Conservation (phyloP, 2,888 invertebrate species). For the Oxyscelio sp. region DNA sequence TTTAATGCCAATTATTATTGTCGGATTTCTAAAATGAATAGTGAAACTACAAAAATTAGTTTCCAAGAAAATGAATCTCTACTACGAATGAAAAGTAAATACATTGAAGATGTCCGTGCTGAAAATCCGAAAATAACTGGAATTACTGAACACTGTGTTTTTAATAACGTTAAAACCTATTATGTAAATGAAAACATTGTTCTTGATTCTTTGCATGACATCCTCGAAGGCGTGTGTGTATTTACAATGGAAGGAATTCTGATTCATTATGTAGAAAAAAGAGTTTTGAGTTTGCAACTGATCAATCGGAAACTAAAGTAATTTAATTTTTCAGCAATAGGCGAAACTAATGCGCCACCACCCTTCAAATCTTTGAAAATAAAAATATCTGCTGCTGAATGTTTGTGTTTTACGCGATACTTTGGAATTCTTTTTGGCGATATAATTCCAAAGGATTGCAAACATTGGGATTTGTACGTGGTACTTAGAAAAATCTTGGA, state of each 20-base stretch:
- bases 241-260: constrained; percentile 29
- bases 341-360: constrained; percentile 20
- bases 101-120: constrained; percentile 33
- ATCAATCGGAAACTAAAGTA: constrained; percentile 21
- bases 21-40: constrained; percentile 48
- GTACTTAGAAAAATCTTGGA: constrained; percentile 42
- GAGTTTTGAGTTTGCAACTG: constrained; percentile 1
- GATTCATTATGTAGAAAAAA: background rate
- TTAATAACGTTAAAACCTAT: constrained; percentile 47
- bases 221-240: constrained; percentile 6
- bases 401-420: constrained; percentile 38
- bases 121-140: constrained; percentile 16
- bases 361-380: constrained; percentile 12
- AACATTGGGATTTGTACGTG: constrained; percentile 39
- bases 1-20: constrained; percentile 52
- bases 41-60: constrained; percentile 5
- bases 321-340: constrained; percentile 20
- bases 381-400: constrained; percentile 45
- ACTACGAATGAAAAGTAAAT: constrained; percentile 28
- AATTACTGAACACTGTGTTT: constrained; percentile 39
- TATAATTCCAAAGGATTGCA: constrained; percentile 34
- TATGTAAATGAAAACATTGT: constrained; percentile 22
- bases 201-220: constrained; percentile 19
- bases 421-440: constrained; percentile 43
- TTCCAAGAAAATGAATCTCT: constrained; percentile 17